Evolutionary conservation across 2,888 invertebrate species (phyloP).

Genomic region (Athrips mouffetella): DNA sequence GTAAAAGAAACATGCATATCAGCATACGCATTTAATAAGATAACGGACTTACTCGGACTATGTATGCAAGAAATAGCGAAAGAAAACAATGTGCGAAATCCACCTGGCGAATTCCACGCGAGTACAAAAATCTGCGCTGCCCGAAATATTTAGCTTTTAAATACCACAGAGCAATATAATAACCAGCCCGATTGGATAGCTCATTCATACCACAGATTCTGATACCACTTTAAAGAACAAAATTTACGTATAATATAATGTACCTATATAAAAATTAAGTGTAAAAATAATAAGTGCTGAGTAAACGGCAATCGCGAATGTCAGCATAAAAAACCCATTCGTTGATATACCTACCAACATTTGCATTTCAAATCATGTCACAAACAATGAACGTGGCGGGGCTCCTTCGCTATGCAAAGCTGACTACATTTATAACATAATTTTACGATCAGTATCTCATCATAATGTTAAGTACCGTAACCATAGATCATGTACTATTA

Average conservation of each 20-base stretch:
- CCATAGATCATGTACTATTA: not conserved
- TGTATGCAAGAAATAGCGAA: not conserved
- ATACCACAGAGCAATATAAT: not conserved
- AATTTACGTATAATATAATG: not conserved
- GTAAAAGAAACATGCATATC: not conserved
- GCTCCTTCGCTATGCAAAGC: conserved; percentile 26
- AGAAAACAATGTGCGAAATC: conserved; percentile 11
- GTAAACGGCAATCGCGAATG: conserved; percentile 10
- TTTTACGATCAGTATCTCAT: conserved; percentile 15
- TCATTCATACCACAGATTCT: not conserved
- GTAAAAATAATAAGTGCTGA: too few species aligned
- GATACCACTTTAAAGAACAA: not conserved
- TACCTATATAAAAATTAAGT: too few species aligned
- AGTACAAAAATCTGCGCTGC: not conserved
- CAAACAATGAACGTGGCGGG: conserved; percentile 27
- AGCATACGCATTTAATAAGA: not conserved
- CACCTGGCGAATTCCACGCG: not conserved
- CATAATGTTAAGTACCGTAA: conserved; percentile 7
- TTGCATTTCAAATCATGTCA: conserved; percentile 40
- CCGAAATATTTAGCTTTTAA: too few species aligned
- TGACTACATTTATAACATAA: conserved; percentile 15
- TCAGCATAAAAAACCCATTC: conserved; percentile 32
- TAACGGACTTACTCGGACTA: not conserved
- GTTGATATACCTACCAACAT: conserved; percentile 32
- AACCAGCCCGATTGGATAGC: not conserved